Evolutionary conservation across 2,888 invertebrate species (phyloP).

Genomic region (Frankliniella fusca): DNA sequence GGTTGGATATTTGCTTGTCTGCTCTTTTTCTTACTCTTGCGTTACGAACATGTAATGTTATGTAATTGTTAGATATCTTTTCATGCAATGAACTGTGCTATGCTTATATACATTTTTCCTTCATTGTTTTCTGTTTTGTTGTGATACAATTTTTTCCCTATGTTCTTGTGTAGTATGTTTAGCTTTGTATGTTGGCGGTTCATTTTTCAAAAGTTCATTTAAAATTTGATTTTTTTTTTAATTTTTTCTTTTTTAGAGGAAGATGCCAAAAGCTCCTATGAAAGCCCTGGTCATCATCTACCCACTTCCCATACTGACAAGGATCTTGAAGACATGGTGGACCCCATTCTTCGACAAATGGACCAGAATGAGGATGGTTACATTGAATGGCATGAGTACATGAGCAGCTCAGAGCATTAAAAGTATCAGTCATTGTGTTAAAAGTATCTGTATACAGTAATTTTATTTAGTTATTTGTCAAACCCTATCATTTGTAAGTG

Average conservation of each 20-base stretch:
- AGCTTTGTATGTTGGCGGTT: too few relatives aligned
- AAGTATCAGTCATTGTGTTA: not conserved
- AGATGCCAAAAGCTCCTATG: not conserved
- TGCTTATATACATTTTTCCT: too few relatives aligned
- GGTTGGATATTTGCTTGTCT: not conserved
- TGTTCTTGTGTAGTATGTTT: too few relatives aligned
- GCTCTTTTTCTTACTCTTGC: not conserved
- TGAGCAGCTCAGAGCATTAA: not conserved
- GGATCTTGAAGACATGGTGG: constrained; percentile 54
- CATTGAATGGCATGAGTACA: constrained; percentile 61
- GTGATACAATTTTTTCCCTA: too few relatives aligned
- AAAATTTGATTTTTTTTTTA: not conserved
- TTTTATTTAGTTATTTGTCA: not conserved
- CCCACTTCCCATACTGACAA: constrained; percentile 51
- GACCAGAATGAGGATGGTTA: constrained; percentile 72
- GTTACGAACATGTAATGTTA: too few relatives aligned
- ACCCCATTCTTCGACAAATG: constrained; percentile 60
- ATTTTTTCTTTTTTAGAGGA: not conserved
- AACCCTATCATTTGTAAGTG: not conserved
- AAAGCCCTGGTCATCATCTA: not conserved
- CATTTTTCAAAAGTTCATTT: not conserved
- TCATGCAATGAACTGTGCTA: too few relatives aligned
- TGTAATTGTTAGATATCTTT: too few relatives aligned
- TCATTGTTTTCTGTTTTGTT: too few relatives aligned
- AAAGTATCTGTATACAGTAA: not conserved